Percentiles rank a stretch among this genome's conserved stretches.
phyloP scores from a whole-genome alignment of 2,797 vertebrate species.

The Chaenodraco wilsoni region DNA sequence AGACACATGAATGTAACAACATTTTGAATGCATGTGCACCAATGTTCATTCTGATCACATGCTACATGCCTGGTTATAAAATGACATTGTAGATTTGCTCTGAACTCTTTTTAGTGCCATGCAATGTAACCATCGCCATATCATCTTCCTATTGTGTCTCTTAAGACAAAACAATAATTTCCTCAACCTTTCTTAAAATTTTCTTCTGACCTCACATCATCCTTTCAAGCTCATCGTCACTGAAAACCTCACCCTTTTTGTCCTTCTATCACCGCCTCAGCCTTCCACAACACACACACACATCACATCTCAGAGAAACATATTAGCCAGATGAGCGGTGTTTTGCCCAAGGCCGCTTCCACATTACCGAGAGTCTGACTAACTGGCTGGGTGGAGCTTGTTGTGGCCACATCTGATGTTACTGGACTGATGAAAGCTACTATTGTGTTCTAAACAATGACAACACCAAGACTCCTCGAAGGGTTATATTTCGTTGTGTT shows the following conservation, averaged over 20 bases:
- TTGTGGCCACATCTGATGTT: constrained; percentile 38
- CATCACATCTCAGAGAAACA: constrained; percentile 46
- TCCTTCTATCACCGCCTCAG: constrained; percentile 36
- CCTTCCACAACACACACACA: constrained; percentile 41
- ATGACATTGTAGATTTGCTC: constrained; percentile 16
- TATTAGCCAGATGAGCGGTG: constrained; percentile 54
- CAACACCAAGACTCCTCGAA: constrained; percentile 1
- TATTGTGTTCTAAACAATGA: constrained; percentile 10
- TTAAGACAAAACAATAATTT: constrained; percentile 25
- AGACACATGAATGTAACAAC: constrained; percentile 46
- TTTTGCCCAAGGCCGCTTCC: constrained; percentile 61
- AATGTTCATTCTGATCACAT: constrained; percentile 21
- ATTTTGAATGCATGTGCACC: constrained; percentile 6
- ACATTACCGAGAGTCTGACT: constrained; percentile 41
- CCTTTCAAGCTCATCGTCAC: constrained; percentile 5
- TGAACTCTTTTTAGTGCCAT: not conserved
- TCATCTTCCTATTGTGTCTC: not conserved
- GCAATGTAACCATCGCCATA: constrained; percentile 4
- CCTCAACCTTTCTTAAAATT: constrained; percentile 8
- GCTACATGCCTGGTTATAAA: constrained; percentile 21
- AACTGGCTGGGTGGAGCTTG: constrained; percentile 36
- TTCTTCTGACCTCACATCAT: not conserved
- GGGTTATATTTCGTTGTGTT: not conserved
- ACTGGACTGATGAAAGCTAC: constrained; percentile 21
- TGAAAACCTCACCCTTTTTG: constrained; percentile 24